Base-by-base conservation (phyloP, 1,140 invertebrate genomes). In the Drosophila arizonae region DNA sequence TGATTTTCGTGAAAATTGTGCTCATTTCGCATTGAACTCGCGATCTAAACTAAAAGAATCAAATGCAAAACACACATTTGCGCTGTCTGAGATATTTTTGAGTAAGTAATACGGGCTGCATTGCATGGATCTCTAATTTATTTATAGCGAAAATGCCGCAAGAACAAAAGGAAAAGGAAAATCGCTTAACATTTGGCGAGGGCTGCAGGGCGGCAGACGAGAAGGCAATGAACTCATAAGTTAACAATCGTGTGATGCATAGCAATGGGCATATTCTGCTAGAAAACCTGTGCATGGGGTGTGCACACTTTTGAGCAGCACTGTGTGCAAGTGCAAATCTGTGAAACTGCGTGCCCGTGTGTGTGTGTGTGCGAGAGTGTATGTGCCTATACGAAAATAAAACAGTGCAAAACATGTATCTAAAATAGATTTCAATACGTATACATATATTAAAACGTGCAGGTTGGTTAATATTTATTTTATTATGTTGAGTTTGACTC, bases 161-260 rank as follows among this genome's bases (percentile, higher is more conserved):
- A 63, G 62, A 69, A 48, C 46, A 70, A 56, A 51, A 57, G 62
- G 36, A 11, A 11, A 39, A 39, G 36, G 11, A 36, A 46, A 39
- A 13, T 41, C 62, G 46, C 57, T 74, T 64, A 39, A 54, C 52
- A 60, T 70, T 62, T 81, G 74, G 64, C 63, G 64, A 55, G 58
- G 45, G 56, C 76, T 64, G 72, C 61, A 77, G 82, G 76, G 72
- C 82, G 77, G 61, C 74, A 71, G 54, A 55, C 15, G 28, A 63
- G 68, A 87, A 87, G 82, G 77, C 82, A 88, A 88, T 87, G 82
- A 87, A 87, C 82, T 87, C 82, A 71, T 60, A 71, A 72, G 54
- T 65, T 63, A 72, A 76, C 66, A 72, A 75, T 43, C 56, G 56
- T 61, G 67, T 77, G 54, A 13, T 67, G 71, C 73, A 77, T 68